Base-by-base conservation (phyloP, 2,888 invertebrate species). In the Xestobium rufovillosum region DNA sequence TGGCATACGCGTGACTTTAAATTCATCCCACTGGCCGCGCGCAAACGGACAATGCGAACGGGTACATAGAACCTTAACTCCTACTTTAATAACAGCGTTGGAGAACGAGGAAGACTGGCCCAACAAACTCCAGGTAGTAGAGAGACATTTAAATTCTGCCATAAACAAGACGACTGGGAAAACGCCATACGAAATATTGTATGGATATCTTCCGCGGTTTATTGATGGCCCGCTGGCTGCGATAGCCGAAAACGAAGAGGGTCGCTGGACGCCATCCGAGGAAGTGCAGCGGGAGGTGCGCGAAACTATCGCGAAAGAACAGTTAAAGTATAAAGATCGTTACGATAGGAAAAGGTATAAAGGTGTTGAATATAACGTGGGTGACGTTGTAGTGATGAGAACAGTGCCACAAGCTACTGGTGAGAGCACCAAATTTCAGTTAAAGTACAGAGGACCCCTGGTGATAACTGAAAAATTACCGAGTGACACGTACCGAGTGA, bases 111-210 rank as follows among this genome's bases (percentile, higher is more conserved):
- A n/a, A n/a, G n/a, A n/a, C n/a, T n/a, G n/a, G n/a, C n/a, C n/a
- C n/a, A n/a, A n/a, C n/a, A n/a, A n/a, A n/a, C n/a, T n/a, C n/a
- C n/a, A n/a, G n/a, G n/a, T n/a, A n/a, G 43, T 38, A 3, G 39
- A 45, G 14, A 33, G 44, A 14, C 43, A 43, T 15, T 25, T 44
- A 10, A 47, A 49, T 26, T 31, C 36, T 26, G 28, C 38, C 1
- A 13, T 33, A 4, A 47, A 45, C 27, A 40, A 46, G 29, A 33
- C 45, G 2, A 43, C 44, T 3, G 41, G 41, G 2, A 41, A 30
- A 32, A 44, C 44, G 6, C 43, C 45, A 12, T 48, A 41, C 15
- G 46, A 48, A 27, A 26, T 30, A 14, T 15, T 41, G 11, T 41
- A 44, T 19, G 46, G 44, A 4, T 46, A 43, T 35, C 17, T 10